Evolutionary conservation across 2,113 vertebrate genomes (phyloP), one percentile per base, ranked within the genome.

Genomic region (Noctilio leporinus): DNA sequence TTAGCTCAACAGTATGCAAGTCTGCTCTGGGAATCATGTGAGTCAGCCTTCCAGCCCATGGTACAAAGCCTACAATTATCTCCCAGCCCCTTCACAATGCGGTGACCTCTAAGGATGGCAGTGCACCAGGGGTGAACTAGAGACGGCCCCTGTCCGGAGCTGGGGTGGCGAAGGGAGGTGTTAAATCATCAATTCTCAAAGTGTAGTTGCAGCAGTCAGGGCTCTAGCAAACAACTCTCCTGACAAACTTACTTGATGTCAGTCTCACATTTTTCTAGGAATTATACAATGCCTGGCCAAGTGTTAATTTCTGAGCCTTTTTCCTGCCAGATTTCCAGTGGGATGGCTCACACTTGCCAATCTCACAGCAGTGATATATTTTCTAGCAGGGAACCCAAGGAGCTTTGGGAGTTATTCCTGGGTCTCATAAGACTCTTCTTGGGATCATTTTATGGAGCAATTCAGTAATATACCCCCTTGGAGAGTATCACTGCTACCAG

Each of bases 261-360:
- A 55, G 65, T 55, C 92, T 87, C 65, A 47, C 84, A 15, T 81
- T 89, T 70, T 72, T 75, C 92, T 26, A 91, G 78, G 62, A 82
- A 91, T 91, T 47, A 78, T 35, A 45, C 8, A 43, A 40, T 20
- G 65, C 81, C 90, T 55, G 64, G 90, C 73, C 20, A 64, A 84
- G 72, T 59, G 67, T 88, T 93, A 55, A 77, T 80, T 87, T 93
- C 17, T 80, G 59, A 87, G 92, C 81, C 51, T 78, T 57, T 73
- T 78, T 92, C 80, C 51, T 89, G 90, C 90, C 96, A 95, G 35
- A 81, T 89, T 91, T 64, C 72, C 47, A 93, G 75, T 43, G 30
- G 14, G 51, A 59, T 38, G 91, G 82, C 86, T 96, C 49, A 49
- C 5, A n/a, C 45, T 59, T 86, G 57, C 69, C 53, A 82, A 3